These are phyloP conservation scores for Pseudorasbora parva DNA, from an alignment of 2,113 vertebrate genomes.

Conservation along the genomic window DNA sequence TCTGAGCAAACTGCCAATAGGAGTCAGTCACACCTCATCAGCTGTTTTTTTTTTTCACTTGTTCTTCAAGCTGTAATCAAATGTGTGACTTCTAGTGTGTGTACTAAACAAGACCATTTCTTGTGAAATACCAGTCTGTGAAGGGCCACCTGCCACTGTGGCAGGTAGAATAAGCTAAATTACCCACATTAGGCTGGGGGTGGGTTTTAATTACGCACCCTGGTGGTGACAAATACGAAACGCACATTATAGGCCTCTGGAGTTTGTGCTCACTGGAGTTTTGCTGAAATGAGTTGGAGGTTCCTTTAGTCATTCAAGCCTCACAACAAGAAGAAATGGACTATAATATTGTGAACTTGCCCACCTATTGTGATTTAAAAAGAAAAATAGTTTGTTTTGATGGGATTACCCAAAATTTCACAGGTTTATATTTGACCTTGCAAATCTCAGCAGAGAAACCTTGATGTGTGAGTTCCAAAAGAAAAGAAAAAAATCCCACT, in stretches of 20 bases:
- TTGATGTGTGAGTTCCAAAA: neutral
- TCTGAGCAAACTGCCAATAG: neutral
- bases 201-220: neutral
- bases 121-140: conserved; percentile 2
- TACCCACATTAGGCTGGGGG: neutral
- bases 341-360: no score
- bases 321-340: neutral
- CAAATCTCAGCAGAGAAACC: neutral
- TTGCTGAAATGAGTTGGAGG: neutral
- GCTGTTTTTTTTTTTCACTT: neutral
- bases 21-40: conserved; percentile 12
- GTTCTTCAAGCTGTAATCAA: conserved; percentile 20
- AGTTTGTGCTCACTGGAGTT: neutral
- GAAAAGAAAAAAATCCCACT: conserved; percentile 17
- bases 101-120: neutral
- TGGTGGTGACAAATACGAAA: neutral
- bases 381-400: neutral
- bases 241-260: neutral
- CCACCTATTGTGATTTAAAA: neutral
- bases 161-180: neutral
- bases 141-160: neutral
- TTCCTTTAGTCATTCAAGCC: neutral
- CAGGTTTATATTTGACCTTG: conserved; percentile 5
- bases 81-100: neutral
- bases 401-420: neutral